A percentile compares a stretch with the other conserved stretches of the same genome.
Conservation (phyloP, 2,797 vertebrate species). For the Anguilla pacifica region DNA sequence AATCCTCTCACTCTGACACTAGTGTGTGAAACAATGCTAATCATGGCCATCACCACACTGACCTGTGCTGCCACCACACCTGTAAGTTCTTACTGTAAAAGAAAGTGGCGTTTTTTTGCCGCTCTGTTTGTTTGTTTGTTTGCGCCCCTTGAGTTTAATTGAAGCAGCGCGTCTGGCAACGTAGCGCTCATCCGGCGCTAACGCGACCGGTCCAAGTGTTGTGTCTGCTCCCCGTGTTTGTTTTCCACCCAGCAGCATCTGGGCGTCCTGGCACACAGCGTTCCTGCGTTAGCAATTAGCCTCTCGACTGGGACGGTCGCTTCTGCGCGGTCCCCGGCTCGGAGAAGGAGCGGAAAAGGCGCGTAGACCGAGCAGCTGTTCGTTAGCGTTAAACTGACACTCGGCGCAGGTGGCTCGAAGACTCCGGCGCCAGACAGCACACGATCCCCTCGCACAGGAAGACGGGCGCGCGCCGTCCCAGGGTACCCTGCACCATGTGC, state of each 20-base stretch:
- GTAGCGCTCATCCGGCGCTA: background rate
- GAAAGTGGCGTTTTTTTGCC: background rate
- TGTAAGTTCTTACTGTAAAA: background rate
- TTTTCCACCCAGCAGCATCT: slow-evolving; percentile 25
- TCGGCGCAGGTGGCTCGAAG: slow-evolving; percentile 43
- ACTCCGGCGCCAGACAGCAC: slow-evolving; percentile 4
- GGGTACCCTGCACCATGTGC: background rate
- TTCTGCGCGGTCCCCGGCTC: background rate
- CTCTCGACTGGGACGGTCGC: background rate
- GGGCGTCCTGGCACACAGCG: slow-evolving; percentile 20
- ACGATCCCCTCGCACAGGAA: background rate
- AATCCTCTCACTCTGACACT: background rate
- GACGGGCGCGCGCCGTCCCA: background rate
- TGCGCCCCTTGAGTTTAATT: background rate
- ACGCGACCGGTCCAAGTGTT: slow-evolving; percentile 28
- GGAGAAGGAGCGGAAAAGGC: slow-evolving; percentile 39
- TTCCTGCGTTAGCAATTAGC: background rate
- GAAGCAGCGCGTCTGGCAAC: too few species aligned
- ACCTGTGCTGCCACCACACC: background rate
- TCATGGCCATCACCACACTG: too few species aligned
- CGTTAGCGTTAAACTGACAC: slow-evolving; percentile 53
- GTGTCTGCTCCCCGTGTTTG: slow-evolving; percentile 25
- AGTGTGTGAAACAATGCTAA: background rate
- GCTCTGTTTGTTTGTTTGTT: background rate
- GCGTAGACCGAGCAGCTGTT: slow-evolving; percentile 54